Evolutionary conservation across 2,797 vertebrate species (phyloP).

Genomic region (Alfaro cultratus): DNA sequence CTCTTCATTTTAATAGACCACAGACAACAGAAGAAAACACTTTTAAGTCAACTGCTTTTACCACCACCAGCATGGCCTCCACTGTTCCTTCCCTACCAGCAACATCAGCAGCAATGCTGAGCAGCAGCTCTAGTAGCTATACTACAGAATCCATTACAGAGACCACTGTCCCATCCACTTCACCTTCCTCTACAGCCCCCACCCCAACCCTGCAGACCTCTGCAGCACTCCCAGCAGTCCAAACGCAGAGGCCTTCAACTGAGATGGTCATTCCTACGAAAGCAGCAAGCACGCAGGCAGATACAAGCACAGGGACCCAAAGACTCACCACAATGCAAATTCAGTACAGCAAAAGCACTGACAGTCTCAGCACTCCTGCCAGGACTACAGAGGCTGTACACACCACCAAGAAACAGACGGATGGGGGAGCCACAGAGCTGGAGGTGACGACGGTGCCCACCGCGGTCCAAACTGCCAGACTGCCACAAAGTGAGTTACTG

Average conservation of each 20-base stretch:
- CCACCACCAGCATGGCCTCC: slow-evolving; percentile 13
- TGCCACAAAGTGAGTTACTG: slow-evolving; percentile 74
- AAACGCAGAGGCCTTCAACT: slow-evolving; percentile 57
- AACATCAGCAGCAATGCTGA: slow-evolving; percentile 49
- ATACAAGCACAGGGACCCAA: slow-evolving; percentile 64
- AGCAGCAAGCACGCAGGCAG: slow-evolving; percentile 57
- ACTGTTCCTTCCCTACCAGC: slow-evolving; percentile 19
- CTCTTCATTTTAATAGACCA: slow-evolving; percentile 38
- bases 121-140: slow-evolving; percentile 41
- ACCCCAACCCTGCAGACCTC: slow-evolving; percentile 39
- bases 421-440: slow-evolving; percentile 55
- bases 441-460: slow-evolving; percentile 48
- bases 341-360: slow-evolving; percentile 53
- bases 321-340: slow-evolving; percentile 44
- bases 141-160: slow-evolving; percentile 32
- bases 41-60: slow-evolving; percentile 32
- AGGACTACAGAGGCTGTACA: slow-evolving; percentile 55
- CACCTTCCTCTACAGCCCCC: slow-evolving; percentile 44
- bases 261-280: slow-evolving; percentile 34
- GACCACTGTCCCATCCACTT: slow-evolving; percentile 45
- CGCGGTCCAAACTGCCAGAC: slow-evolving; percentile 32
- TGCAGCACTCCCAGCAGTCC: slow-evolving; percentile 20
- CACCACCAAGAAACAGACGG: slow-evolving; percentile 61
- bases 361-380: slow-evolving; percentile 57
- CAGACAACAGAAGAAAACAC: slow-evolving; percentile 57